phyloP scores from a whole-genome alignment of 2,888 invertebrate species.

The Chirona hameri region DNA sequence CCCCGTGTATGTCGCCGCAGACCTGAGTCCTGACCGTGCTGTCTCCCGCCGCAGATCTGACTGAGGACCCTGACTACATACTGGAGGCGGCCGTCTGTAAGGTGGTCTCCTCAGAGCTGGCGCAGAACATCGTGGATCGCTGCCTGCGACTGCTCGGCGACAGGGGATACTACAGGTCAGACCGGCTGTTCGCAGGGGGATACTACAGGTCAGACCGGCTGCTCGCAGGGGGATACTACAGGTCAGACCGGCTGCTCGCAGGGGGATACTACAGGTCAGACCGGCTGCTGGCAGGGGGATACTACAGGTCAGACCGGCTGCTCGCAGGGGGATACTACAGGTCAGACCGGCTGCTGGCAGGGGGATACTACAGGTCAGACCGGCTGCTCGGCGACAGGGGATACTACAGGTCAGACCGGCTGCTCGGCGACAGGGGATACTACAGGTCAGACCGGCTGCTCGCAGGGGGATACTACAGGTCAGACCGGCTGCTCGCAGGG shows the following conservation, averaged over 20 bases:
- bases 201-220: background rate
- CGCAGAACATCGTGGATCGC: background rate
- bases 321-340: background rate
- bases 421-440: conserved; percentile 6
- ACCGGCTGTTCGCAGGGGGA: background rate
- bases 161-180: conserved; percentile 8
- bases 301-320: background rate
- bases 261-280: conserved; percentile 1
- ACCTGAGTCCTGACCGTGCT: too few species aligned
- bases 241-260: background rate
- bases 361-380: background rate
- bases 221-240: conserved; percentile 2
- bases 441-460: background rate
- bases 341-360: background rate
- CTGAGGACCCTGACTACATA: background rate
- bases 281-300: background rate
- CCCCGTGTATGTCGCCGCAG: too few species aligned
- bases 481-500: background rate
- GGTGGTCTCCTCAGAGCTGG: conserved; percentile 8
- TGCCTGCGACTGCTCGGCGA: conserved; percentile 13
- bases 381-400: background rate
- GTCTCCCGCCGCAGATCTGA: background rate
- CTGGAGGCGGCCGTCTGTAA: conserved; percentile 22
- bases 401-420: background rate
- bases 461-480: conserved; percentile 8